Evolutionary conservation across 23 tunicate species (phyloP), one percentile per base, ranked within the genome.

Genomic region (Aplidium turbinatum): DNA sequence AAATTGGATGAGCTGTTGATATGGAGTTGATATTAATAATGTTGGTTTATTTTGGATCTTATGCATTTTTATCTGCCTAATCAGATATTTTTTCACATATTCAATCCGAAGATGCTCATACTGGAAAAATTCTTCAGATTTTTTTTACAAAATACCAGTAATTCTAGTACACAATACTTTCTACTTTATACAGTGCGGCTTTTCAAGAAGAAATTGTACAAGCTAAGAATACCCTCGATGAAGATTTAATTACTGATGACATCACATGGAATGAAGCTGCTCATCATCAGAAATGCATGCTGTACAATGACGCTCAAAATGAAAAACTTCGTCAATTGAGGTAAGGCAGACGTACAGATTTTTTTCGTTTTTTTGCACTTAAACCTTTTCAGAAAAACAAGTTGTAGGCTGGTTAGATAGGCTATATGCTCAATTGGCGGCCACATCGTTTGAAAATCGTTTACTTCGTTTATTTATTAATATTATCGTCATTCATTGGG

Each of bases 221-320:
- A 58, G 56, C 70, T 6, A 24, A 46, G 1, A 35, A 52, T 0
- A 20, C 5, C 2, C 7, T 31, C 24, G 60, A 18, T 26, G 54
- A 38, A 25, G 67, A 52, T 2, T 33, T 24, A 16, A 31, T 33
- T 16, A 9, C 50, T 18, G 67, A 54, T 32, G 63, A 70, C 4
- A 16, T 53, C 31, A 23, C 5, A 24, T 80, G 85, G 85, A 38
- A 80, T 70, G 85, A 80, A 70, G 61, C 58, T 26, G 61, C 61
- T 35, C 74, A 80, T 70, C 85, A 80, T 70, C n/a, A 70, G 53
- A 56, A 9, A 5, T 80, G 85, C 48, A 80, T 80, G 85, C 24
- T 21, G 23, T 69, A 56, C 35, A 70, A 51, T 30, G 68, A 54
- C 3, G 78, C 65, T 23, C 78, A 39, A 35, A 80, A 80, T 47